phyloP scores from a whole-genome alignment of 2,113 vertebrate genomes.

The Plestiodon gilberti region DNA sequence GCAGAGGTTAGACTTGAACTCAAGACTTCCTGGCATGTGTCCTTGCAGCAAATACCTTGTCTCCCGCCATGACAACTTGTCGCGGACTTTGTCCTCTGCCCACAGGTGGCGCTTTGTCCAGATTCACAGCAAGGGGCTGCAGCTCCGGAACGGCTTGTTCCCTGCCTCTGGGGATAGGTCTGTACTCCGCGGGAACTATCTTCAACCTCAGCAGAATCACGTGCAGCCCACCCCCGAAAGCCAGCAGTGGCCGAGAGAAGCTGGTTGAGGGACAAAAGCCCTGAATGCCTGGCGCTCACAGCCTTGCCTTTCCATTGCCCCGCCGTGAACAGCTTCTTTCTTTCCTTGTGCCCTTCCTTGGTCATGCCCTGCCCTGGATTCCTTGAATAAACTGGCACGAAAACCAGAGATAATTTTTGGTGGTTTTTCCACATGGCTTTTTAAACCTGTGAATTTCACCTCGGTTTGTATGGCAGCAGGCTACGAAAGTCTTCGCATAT shows the following conservation, averaged over 20 bases:
- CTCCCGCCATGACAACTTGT: background rate
- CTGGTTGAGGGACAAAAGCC: background rate
- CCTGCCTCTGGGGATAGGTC: background rate
- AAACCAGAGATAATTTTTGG: background rate
- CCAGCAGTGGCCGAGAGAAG: background rate
- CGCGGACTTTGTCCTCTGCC: background rate
- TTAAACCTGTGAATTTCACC: too few relatives aligned
- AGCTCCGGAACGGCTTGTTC: background rate
- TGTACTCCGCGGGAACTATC: background rate
- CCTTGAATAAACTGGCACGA: background rate
- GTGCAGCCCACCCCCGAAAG: background rate
- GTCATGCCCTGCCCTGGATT: background rate
- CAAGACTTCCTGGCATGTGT: too few relatives aligned
- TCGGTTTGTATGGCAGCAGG: too few relatives aligned
- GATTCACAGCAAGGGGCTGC: background rate
- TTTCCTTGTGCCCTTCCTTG: background rate
- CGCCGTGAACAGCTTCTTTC: background rate
- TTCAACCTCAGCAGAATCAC: background rate
- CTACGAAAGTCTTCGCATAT: too few relatives aligned
- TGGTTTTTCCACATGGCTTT: too few relatives aligned
- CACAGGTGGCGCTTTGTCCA: background rate
- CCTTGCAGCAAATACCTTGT: background rate
- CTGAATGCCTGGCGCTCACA: background rate
- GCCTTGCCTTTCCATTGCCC: accelerated
- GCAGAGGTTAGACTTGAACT: too few relatives aligned